These are phyloP conservation scores for Typhlichthys eigenmanni DNA, from an alignment of 2,797 vertebrate species.

Conservation along the genomic window DNA sequence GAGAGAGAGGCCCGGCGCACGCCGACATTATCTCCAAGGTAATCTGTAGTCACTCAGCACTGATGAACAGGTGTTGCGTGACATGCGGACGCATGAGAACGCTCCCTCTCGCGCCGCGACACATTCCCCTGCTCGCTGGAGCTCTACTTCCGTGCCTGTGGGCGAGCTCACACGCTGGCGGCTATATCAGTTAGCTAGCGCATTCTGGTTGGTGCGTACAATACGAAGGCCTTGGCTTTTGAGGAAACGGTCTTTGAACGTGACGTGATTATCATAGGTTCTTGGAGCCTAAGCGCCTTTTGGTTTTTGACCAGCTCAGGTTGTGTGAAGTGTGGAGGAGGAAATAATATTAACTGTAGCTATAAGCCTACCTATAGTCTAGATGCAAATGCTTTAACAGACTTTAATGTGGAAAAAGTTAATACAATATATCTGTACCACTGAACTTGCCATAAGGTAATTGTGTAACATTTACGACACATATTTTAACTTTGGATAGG, in stretches of 20 bases:
- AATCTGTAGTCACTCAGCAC: conserved; percentile 59
- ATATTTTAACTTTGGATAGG: too few species aligned
- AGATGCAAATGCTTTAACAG: neutral
- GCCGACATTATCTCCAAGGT: conserved; percentile 53
- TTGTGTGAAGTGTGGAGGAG: neutral
- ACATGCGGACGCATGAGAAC: conserved; percentile 53
- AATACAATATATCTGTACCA: too few species aligned
- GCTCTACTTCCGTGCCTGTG: neutral
- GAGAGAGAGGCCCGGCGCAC: conserved; percentile 38
- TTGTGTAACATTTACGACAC: too few species aligned
- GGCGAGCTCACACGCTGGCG: neutral
- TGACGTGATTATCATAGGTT: neutral
- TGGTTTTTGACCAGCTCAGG: neutral
- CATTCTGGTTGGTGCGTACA: neutral
- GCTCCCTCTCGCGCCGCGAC: conserved; percentile 24
- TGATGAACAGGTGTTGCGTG: conserved; percentile 78
- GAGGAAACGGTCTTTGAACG: conserved; percentile 6
- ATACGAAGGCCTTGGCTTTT: conserved; percentile 25
- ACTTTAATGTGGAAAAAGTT: conserved; percentile 16
- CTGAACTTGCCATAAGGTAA: too few species aligned
- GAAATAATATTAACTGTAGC: neutral
- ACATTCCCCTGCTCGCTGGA: neutral
- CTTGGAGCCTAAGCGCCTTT: neutral
- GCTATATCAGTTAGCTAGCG: neutral
- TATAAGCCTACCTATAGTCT: too few species aligned